Conservation (phyloP, 2,113 vertebrate species). For the Hassar affinis region DNA sequence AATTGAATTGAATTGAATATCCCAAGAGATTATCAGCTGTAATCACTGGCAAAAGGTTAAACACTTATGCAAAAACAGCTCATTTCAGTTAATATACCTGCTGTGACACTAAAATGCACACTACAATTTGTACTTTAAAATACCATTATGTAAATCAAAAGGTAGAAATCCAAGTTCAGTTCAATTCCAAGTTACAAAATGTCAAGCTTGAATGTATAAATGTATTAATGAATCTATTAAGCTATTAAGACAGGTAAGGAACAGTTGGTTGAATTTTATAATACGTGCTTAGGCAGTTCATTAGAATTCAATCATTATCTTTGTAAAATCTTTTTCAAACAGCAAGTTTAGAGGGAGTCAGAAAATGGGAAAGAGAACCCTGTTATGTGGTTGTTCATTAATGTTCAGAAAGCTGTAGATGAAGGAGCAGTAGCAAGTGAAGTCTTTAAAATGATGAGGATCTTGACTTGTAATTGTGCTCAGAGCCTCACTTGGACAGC, state of each 20-base stretch:
- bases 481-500: constrained; percentile 85
- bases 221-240: neutral
- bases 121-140: neutral
- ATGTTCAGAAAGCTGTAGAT: neutral
- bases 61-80: neutral
- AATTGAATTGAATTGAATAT: too few relatives aligned
- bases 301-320: neutral
- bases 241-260: neutral
- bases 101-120: neutral
- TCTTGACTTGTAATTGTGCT: constrained; percentile 13
- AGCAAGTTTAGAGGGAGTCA: neutral
- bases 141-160: neutral
- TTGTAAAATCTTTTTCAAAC: neutral
- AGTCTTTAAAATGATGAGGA: constrained; percentile 20
- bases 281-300: neutral
- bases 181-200: neutral
- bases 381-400: neutral
- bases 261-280: neutral
- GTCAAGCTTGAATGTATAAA: neutral
- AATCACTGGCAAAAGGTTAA: too few relatives aligned
- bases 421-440: neutral
- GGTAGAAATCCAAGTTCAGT: neutral
- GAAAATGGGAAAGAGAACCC: neutral
- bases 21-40: too few relatives aligned
- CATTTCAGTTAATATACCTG: neutral